Percentiles rank a stretch among this genome's conserved stretches.
Conservation (phyloP, 2,888 invertebrate species). For the Patella caerulea region DNA sequence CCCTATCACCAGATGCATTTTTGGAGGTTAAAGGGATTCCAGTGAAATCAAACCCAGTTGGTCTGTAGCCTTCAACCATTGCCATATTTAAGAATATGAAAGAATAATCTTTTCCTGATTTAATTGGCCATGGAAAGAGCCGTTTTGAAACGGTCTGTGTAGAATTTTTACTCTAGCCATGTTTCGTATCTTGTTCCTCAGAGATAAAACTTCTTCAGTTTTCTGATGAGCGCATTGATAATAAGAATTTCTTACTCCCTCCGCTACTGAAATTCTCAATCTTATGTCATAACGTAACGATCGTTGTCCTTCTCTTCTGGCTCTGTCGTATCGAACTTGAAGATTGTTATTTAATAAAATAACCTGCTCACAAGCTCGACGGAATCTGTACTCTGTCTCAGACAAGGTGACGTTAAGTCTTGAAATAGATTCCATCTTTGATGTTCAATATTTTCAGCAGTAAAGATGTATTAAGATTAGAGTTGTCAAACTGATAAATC, state of each 20-base stretch:
- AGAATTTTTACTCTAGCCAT: too few species aligned
- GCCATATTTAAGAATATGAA: too few species aligned
- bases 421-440: not conserved
- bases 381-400: conserved; percentile 16
- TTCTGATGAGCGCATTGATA: conserved; percentile 21
- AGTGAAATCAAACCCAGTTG: too few species aligned
- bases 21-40: too few species aligned
- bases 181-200: not conserved
- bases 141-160: too few species aligned
- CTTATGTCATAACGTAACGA: conserved; percentile 18
- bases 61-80: too few species aligned
- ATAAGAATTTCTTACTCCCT: conserved; percentile 18
- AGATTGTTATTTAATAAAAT: conserved; percentile 16
- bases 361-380: conserved; percentile 17
- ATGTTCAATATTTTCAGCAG: too few species aligned
- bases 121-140: too few species aligned
- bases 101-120: too few species aligned
- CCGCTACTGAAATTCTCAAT: conserved; percentile 9
- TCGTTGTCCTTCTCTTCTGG: conserved; percentile 13
- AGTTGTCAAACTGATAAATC: too few species aligned
- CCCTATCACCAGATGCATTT: too few species aligned
- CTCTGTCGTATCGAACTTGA: conserved; percentile 17
- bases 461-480: too few species aligned
- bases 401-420: not conserved
- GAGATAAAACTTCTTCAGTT: conserved; percentile 13